Evolutionary conservation across 2,797 vertebrate species (phyloP), one percentile per base, ranked within the genome.

Genomic region (Distichodus sexfasciatus): DNA sequence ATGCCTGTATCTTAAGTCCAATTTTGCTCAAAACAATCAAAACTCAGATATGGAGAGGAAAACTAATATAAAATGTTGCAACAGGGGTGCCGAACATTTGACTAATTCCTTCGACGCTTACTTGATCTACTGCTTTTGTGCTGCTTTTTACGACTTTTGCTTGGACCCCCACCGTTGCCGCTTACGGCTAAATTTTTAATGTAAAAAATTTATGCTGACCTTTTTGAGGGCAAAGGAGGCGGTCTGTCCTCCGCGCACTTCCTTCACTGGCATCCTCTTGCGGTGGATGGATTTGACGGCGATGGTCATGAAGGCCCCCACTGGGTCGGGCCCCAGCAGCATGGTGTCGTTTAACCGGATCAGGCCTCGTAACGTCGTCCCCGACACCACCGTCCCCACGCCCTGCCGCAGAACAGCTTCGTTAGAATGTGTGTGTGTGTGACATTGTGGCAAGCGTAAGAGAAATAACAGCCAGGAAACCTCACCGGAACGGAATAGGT

Each of bases 231-330:
- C 94, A 31, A 99, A 99, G 7, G 97, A 99, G 21, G 97, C 97
- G 0, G 97, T 99, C 91, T 99, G 97, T 26, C 97, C 97, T 1
- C 97, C 97, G 17, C 96, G 87, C 19, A 99, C 97, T 83, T 99
- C 97, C 85, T 97, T 98, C 58, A 99, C 97, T 0, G 97, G 96
- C 97, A 99, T 99, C 72, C 97, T 93, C 81, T 99, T 99, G 64
- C 97, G 94, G 80, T 99, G 97, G 82, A 99, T 99, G 14, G 96
- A 98, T 82, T 99, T 99, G 69, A 99, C 97, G 1, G 97, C 95
- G 12, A 99, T 99, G 61, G 95, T 74, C 33, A 96, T 90, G 86
- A 99, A 99, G 86, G 93, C 96, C 41, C 97, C 97, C 61, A 99
- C 83, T 3, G 97, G 96, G 77, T 99, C 97, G 0, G 97, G 97